Conservation (phyloP, 2,797 vertebrate genomes). For the Artibeus lituratus region DNA sequence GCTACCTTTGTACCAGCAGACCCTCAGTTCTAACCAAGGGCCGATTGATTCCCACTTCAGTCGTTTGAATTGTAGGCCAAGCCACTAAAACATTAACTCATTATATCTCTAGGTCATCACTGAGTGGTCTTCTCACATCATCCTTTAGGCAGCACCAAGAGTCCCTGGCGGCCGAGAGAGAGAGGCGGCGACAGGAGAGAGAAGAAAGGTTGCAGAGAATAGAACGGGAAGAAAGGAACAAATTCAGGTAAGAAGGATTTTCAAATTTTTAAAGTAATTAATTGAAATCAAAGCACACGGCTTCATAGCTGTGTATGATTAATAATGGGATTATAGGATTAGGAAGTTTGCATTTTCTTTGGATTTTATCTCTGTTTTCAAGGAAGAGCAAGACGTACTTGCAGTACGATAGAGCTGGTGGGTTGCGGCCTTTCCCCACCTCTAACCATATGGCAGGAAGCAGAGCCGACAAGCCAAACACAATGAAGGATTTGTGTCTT, state of each 20-base stretch:
- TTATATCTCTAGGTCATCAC: slow-evolving; percentile 82
- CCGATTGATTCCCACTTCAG: background rate
- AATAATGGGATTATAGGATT: background rate
- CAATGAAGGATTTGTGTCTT: slow-evolving; percentile 38
- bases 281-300: background rate
- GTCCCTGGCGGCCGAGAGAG: slow-evolving; percentile 93
- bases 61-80: background rate
- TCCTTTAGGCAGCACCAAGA: slow-evolving; percentile 98
- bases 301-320: background rate
- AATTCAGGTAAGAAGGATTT: slow-evolving; percentile 89
- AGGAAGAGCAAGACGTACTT: background rate
- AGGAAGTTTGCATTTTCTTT: background rate
- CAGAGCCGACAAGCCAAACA: background rate
- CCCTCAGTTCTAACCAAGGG: background rate
- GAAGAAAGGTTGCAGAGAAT: slow-evolving; percentile 95
- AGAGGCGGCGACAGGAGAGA: slow-evolving; percentile 91
- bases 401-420: background rate
- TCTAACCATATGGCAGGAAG: slow-evolving; percentile 52
- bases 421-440: background rate
- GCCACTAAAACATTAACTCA: slow-evolving; percentile 44
- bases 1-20: background rate
- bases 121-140: slow-evolving; percentile 91
- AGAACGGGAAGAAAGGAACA: slow-evolving; percentile 95
- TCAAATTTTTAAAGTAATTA: background rate
- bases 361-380: background rate